These are phyloP conservation scores for Fistularia commersonii DNA, from an alignment of 2,797 vertebrate species.

Conservation along the genomic window DNA sequence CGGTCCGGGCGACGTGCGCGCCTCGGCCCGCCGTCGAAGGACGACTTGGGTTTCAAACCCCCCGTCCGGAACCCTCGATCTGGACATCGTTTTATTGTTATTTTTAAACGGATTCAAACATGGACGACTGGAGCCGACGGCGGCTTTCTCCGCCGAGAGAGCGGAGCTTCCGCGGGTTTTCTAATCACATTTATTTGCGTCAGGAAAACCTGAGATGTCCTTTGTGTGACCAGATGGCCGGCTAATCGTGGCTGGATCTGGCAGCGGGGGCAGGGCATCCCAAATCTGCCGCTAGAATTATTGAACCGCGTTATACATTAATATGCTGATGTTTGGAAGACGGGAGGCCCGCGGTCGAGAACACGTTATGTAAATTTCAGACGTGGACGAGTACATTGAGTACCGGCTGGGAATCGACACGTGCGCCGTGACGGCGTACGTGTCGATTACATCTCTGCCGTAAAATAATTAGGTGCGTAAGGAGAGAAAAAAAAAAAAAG, in stretches of 20 bases:
- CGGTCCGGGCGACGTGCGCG: too few species aligned
- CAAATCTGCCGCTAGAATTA: slow-evolving; percentile 56
- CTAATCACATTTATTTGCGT: slow-evolving; percentile 65
- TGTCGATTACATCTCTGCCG: slow-evolving; percentile 1
- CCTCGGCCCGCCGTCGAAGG: too few species aligned
- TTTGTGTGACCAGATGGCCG: slow-evolving; percentile 71
- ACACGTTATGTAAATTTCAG: not conserved
- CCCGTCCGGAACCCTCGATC: too few species aligned
- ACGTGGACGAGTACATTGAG: not conserved
- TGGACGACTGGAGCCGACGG: too few species aligned
- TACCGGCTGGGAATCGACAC: not conserved
- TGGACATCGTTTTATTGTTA: too few species aligned
- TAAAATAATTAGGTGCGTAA: slow-evolving; percentile 6
- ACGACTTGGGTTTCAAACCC: too few species aligned
- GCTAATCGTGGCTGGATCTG: slow-evolving; percentile 55
- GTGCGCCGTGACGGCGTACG: not conserved
- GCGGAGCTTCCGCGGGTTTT: slow-evolving; percentile 49
- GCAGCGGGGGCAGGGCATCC: slow-evolving; percentile 47
- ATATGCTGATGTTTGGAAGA: slow-evolving; percentile 16
- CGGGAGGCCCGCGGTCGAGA: not conserved
- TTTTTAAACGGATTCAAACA: too few species aligned
- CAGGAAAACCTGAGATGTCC: slow-evolving; percentile 64
- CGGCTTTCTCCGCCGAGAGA: not conserved
- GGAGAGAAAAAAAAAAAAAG: not conserved
- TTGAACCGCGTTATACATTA: slow-evolving; percentile 34